Conservation (phyloP, 1,140 invertebrate genomes). For the Drosophila arawakana region DNA sequence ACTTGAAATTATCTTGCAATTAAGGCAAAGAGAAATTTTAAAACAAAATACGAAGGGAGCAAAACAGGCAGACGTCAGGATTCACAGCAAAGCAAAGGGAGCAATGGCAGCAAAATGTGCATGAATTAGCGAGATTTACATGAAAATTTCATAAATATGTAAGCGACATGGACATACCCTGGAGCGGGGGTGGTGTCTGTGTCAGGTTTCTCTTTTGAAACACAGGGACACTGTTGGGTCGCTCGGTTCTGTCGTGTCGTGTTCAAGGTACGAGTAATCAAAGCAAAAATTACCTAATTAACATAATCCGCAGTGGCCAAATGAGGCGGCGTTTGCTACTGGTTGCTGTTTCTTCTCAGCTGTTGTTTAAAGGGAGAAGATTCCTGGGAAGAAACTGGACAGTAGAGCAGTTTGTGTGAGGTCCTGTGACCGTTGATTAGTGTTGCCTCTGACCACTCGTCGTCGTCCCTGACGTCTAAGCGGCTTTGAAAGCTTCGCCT, state of each 20-base stretch:
- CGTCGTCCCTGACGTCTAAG: conserved; percentile 49
- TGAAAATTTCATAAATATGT: conserved; percentile 82
- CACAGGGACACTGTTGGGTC: not conserved
- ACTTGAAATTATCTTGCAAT: conserved; percentile 51
- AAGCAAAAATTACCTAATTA: conserved; percentile 84
- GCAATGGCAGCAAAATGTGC: conserved; percentile 50
- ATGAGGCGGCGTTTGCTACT: conserved; percentile 62
- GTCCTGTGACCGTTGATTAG: conserved; percentile 70
- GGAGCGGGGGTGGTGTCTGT: not conserved
- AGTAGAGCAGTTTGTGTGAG: conserved; percentile 14
- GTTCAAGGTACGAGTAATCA: conserved; percentile 78
- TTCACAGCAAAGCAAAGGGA: conserved; percentile 24
- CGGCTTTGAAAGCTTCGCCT: conserved; percentile 37
- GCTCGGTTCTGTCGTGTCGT: conserved; percentile 11
- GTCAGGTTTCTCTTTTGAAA: not conserved
- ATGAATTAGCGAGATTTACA: conserved; percentile 80
- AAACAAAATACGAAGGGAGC: conserved; percentile 22
- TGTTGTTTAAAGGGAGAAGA: not conserved
- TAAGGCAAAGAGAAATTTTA: conserved; percentile 24
- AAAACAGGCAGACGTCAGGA: conserved; percentile 11
- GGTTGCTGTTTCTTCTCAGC: conserved; percentile 11
- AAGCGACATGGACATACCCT: conserved; percentile 50
- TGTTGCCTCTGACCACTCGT: conserved; percentile 44
- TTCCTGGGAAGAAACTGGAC: conserved; percentile 7
- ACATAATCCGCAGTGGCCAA: conserved; percentile 83